Percentiles rank a stretch among this genome's conserved stretches.
Conservation (phyloP, 1,140 invertebrate species). For the Bombus consobrinus region DNA sequence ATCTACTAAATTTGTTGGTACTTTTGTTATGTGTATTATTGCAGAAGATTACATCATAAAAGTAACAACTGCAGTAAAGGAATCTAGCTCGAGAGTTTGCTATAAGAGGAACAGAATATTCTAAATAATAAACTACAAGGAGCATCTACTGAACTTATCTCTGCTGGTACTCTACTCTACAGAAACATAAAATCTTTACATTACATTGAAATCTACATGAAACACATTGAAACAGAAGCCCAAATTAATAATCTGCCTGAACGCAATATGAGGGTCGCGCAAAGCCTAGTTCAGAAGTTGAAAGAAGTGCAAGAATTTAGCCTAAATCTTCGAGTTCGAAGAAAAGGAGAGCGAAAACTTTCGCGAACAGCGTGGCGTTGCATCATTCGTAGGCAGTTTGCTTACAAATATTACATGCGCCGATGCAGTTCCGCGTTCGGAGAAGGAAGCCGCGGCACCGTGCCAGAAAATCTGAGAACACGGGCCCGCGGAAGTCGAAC, state of each 20-base stretch:
- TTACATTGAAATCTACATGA: too few species aligned
- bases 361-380: not conserved
- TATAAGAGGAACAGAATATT: not conserved
- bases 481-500: not conserved
- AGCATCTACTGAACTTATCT: not conserved
- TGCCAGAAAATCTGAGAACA: constrained; percentile 38
- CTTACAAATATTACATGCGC: constrained; percentile 34
- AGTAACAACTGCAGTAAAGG: too few species aligned
- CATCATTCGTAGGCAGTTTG: constrained; percentile 22
- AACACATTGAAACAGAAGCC: not conserved
- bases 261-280: not conserved
- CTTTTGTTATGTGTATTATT: not conserved
- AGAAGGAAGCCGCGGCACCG: constrained; percentile 3
- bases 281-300: not conserved
- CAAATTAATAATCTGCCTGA: not conserved
- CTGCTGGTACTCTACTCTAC: too few species aligned
- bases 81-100: not conserved
- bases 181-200: too few species aligned
- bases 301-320: not conserved
- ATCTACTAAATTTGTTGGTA: not conserved
- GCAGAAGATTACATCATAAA: not conserved
- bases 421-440: constrained; percentile 16
- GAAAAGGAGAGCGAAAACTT: not conserved
- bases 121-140: not conserved
- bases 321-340: not conserved